A percentile compares a stretch with the other conserved stretches of the same genome.
phyloP scores from a whole-genome alignment of 1,140 invertebrate genomes.

The Drosophila persimilis region DNA sequence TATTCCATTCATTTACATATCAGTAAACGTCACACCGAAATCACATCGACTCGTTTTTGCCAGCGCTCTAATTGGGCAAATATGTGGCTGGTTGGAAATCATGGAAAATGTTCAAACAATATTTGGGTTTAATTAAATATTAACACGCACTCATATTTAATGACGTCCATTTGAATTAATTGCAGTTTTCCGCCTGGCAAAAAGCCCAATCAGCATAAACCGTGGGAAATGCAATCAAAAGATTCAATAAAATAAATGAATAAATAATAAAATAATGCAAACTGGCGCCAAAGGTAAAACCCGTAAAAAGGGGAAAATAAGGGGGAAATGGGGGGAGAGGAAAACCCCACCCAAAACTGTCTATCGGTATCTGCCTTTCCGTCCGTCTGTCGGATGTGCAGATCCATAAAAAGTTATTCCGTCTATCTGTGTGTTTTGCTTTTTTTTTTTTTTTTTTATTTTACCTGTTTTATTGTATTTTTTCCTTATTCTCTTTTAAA shows the following conservation, averaged over 20 bases:
- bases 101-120: constrained; percentile 49
- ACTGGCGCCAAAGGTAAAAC: constrained; percentile 12
- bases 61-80: constrained; percentile 18
- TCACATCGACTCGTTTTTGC: neutral
- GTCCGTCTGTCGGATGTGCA: neutral
- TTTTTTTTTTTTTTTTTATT: constrained; percentile 23
- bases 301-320: constrained; percentile 8
- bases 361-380: neutral
- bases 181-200: constrained; percentile 32
- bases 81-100: neutral
- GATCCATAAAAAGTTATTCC: constrained; percentile 32
- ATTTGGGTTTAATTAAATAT: constrained; percentile 58
- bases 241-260: constrained; percentile 40
- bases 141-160: constrained; percentile 55
- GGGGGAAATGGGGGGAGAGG: neutral
- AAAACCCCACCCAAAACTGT: constrained; percentile 2
- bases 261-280: constrained; percentile 20
- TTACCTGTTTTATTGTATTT: constrained; percentile 32
- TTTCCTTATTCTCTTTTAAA: constrained; percentile 19
- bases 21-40: neutral
- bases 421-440: no score
- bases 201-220: constrained; percentile 65
- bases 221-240: constrained; percentile 51
- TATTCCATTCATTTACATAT: constrained; percentile 16
- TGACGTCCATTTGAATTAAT: constrained; percentile 67